Conservation (phyloP, 1,140 invertebrate species). For the Drosophila nasuta region DNA sequence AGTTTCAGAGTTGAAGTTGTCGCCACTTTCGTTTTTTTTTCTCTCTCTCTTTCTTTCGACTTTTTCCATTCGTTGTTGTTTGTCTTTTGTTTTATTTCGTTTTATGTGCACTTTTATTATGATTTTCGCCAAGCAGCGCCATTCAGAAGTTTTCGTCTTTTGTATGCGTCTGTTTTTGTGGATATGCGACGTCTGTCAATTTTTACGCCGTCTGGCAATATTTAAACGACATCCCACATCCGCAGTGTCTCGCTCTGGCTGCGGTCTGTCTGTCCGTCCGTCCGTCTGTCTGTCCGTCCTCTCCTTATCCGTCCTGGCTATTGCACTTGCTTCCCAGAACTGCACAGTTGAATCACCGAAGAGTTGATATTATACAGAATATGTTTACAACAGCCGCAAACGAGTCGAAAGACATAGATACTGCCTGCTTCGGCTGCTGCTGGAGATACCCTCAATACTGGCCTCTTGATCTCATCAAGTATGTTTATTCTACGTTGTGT, state of each 20-base stretch:
- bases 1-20: constrained; percentile 25
- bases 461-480: constrained; percentile 13
- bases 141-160: constrained; percentile 66
- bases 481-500: constrained; percentile 2
- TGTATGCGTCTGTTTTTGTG: constrained; percentile 43
- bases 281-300: constrained; percentile 5
- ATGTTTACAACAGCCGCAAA: constrained; percentile 7
- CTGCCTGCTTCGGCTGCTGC: background rate
- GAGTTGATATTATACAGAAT: constrained; percentile 26
- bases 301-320: constrained; percentile 52
- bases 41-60: background rate
- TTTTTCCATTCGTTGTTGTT: background rate
- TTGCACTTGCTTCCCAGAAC: constrained; percentile 79
- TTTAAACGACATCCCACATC: constrained; percentile 80
- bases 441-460: constrained; percentile 9
- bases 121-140: constrained; percentile 30
- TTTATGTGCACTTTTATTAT: constrained; percentile 34
- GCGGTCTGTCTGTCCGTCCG: constrained; percentile 4
- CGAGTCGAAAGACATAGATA: constrained; percentile 18
- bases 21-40: constrained; percentile 60
- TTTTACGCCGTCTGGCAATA: constrained; percentile 78
- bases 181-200: constrained; percentile 72
- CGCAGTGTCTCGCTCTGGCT: constrained; percentile 52
- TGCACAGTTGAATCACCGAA: constrained; percentile 41
- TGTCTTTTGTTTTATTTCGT: constrained; percentile 27